Evolutionary conservation across 2,113 vertebrate species (phyloP).

Genomic region (Syngnathus scovelli): DNA sequence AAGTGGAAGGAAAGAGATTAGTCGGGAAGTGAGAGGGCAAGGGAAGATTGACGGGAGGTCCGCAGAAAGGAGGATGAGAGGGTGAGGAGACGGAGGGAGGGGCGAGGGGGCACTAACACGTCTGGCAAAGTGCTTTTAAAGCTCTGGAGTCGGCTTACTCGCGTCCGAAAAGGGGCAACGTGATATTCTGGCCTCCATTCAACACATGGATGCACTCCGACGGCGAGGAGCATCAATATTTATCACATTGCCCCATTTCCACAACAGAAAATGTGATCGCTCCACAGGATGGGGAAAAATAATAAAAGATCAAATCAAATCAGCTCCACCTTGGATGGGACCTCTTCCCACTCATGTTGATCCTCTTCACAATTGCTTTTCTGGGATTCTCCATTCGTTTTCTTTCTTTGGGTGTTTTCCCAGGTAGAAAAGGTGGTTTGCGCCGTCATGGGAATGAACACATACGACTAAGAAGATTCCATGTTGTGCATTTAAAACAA

Average conservation of each 20-base stretch:
- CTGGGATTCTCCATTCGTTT: not conserved
- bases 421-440: no score
- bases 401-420: no score
- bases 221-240: constrained; percentile 70
- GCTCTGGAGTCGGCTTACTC: constrained; percentile 38
- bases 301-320: constrained; percentile 69
- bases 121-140: constrained; percentile 47
- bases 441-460: no score
- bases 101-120: constrained; percentile 23
- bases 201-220: constrained; percentile 25
- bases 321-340: constrained; percentile 45
- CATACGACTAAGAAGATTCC: no score
- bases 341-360: constrained; percentile 38
- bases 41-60: constrained; percentile 6
- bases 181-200: constrained; percentile 35
- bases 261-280: constrained; percentile 55
- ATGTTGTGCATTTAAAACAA: no score
- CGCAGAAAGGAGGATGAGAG: constrained; percentile 2
- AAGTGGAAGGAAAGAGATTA: constrained; percentile 5
- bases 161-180: constrained; percentile 25
- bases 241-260: constrained; percentile 70
- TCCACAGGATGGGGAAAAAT: constrained; percentile 53
- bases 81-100: constrained; percentile 6
- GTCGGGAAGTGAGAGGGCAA: constrained; percentile 20
- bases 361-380: constrained; percentile 36